A percentile compares a stretch with the other conserved stretches of the same genome.
Evolutionary conservation across 2,113 vertebrate species (phyloP).

Genomic region (Manacus vitellinus): DNA sequence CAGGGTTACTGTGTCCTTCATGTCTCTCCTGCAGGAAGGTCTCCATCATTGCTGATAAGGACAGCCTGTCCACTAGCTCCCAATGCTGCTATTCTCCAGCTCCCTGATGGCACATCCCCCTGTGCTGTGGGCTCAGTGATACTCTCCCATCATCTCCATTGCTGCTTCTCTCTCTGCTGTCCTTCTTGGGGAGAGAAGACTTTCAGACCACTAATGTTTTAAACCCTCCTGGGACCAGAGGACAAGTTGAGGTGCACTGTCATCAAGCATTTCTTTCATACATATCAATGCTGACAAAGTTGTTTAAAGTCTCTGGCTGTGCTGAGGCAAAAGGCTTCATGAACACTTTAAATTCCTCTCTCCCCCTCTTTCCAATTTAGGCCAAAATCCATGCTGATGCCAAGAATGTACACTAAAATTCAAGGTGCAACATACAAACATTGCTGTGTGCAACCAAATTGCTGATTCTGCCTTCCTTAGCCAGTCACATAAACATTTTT

Average conservation of each 20-base stretch:
- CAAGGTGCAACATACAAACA: background rate
- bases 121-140: background rate
- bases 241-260: background rate
- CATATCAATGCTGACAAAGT: background rate
- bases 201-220: background rate
- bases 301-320: background rate
- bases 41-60: background rate
- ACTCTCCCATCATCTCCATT: background rate
- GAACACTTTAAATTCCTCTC: background rate
- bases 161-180: background rate
- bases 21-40: background rate
- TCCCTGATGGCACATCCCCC: background rate
- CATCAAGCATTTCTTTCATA: background rate
- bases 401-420: background rate
- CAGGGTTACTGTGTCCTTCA: background rate
- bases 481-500: background rate
- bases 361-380: background rate
- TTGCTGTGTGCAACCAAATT: background rate
- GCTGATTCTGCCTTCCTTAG: background rate
- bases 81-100: background rate
- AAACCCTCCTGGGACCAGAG: background rate
- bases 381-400: background rate
- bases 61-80: background rate
- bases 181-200: background rate
- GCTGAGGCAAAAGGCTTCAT: background rate